Conservation (phyloP, 2,888 invertebrate species). For the Tillus elongatus region DNA sequence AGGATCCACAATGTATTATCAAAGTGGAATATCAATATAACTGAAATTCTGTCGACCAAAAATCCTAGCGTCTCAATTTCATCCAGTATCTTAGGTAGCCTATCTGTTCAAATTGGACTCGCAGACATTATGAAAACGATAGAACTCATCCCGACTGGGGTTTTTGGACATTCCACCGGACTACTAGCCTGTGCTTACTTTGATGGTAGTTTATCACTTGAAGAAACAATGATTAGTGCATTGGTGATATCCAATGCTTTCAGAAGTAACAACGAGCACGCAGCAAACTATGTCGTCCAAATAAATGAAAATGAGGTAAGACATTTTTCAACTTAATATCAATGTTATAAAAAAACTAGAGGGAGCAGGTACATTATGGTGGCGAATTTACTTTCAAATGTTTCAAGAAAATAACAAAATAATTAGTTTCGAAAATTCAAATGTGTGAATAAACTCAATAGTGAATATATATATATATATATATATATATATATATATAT, state of each 20-base stretch:
- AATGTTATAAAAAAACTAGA: too few species aligned
- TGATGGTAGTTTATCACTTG: slow-evolving; percentile 13
- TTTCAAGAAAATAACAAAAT: too few species aligned
- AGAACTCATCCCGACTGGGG: slow-evolving; percentile 30
- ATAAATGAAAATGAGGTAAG: background rate
- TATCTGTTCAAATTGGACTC: slow-evolving; percentile 50
- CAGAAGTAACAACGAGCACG: slow-evolving; percentile 6
- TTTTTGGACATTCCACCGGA: slow-evolving; percentile 20
- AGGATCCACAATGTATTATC: slow-evolving; percentile 18
- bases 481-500: too few species aligned
- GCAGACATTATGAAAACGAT: slow-evolving; percentile 45
- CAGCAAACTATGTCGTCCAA: background rate
- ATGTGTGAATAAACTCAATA: too few species aligned
- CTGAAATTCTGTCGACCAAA: slow-evolving; percentile 12
- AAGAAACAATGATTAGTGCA: slow-evolving; percentile 13
- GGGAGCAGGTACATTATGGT: too few species aligned
- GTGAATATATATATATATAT: too few species aligned
- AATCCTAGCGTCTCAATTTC: too few species aligned
- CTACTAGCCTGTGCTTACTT: slow-evolving; percentile 15
- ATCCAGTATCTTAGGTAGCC: too few species aligned
- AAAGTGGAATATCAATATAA: slow-evolving; percentile 19
- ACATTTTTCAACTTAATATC: too few species aligned
- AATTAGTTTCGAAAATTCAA: too few species aligned
- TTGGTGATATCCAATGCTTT: slow-evolving; percentile 11
- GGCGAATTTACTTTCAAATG: too few species aligned